phyloP scores from a whole-genome alignment of 2,888 invertebrate genomes.

The Lamproptera curius region DNA sequence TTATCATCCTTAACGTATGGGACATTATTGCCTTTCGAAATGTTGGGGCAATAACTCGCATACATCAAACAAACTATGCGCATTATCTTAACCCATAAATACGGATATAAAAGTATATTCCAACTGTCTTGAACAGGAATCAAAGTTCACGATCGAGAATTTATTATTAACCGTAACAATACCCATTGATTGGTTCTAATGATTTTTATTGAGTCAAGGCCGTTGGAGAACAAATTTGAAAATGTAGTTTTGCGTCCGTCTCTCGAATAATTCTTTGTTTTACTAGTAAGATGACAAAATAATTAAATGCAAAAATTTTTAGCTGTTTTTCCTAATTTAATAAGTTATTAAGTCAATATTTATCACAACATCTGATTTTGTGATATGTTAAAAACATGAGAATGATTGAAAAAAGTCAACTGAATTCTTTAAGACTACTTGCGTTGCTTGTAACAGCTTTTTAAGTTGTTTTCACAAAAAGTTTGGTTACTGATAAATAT shows the following conservation, averaged over 20 bases:
- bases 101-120: not conserved
- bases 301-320: not conserved
- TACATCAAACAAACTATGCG: conserved; percentile 1
- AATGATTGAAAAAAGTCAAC: too few species aligned
- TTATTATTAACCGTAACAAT: conserved; percentile 7
- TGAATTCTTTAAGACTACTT: not conserved
- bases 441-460: too few species aligned
- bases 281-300: not conserved
- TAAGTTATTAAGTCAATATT: too few species aligned
- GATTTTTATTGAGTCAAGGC: conserved; percentile 7
- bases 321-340: too few species aligned
- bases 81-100: too few species aligned
- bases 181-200: conserved; percentile 11
- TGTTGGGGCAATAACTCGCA: conserved; percentile 4
- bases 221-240: not conserved
- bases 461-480: too few species aligned
- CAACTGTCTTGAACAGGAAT: conserved; percentile 3
- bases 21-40: conserved; percentile 18
- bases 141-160: conserved; percentile 7
- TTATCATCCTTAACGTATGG: conserved; percentile 18
- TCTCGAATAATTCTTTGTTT: not conserved
- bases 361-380: too few species aligned
- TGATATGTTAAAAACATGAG: too few species aligned
- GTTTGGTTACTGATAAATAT: too few species aligned
- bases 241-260: not conserved